A percentile compares a stretch with the other conserved stretches of the same genome.
phyloP scores from a whole-genome alignment of 2,113 vertebrate species.

The Syngnathus scovelli region DNA sequence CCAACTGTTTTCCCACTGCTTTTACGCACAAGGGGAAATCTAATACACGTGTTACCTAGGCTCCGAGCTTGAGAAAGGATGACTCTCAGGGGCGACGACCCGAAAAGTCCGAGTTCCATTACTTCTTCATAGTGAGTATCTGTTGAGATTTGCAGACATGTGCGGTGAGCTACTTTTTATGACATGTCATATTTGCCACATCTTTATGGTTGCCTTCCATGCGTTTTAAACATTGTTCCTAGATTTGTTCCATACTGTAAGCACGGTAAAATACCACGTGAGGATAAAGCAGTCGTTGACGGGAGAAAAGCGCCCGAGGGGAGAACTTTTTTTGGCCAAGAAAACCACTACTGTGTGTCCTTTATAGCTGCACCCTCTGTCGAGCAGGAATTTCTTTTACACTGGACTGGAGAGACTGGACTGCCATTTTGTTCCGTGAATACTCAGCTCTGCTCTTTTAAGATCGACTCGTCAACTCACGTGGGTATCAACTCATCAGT shows the following conservation, averaged over 20 bases:
- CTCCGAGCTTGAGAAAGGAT: constrained; percentile 14
- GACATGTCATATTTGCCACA: neutral
- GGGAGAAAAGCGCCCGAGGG: constrained; percentile 13
- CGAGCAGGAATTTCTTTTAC: neutral
- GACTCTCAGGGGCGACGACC: constrained; percentile 19
- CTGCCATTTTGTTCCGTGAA: neutral
- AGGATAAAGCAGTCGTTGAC: constrained; percentile 47
- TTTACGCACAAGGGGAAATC: constrained; percentile 7
- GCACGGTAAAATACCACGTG: neutral
- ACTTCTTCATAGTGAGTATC: constrained; percentile 7
- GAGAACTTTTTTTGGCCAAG: neutral
- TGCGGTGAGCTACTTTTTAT: neutral
- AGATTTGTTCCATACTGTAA: too few species aligned
- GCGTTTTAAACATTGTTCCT: neutral
- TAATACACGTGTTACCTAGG: constrained; percentile 26
- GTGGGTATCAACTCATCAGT: neutral
- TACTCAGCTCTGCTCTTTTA: neutral
- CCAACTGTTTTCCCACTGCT: neutral
- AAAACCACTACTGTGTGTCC: constrained; percentile 8
- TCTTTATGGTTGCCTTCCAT: neutral
- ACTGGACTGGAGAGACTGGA: neutral
- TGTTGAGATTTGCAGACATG: neutral
- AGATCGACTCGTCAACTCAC: neutral
- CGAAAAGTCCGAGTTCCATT: constrained; percentile 28
- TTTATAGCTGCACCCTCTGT: neutral